Conservation (phyloP, 2,888 invertebrate species). For the Lycia hirtaria region DNA sequence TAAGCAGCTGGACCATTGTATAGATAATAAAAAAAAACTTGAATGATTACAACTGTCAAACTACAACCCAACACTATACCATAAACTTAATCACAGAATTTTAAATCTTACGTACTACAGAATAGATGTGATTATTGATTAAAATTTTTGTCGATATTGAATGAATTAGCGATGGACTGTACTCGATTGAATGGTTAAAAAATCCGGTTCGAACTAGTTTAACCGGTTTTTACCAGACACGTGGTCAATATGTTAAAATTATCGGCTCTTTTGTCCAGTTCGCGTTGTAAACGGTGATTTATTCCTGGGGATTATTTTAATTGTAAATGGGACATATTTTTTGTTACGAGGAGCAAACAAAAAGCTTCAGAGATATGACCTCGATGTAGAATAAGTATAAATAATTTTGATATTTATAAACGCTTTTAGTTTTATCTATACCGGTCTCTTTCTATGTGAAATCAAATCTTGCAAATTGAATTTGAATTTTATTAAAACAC, state of each 20-base stretch:
- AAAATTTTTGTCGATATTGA: slow-evolving; percentile 11
- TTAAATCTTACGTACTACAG: neutral
- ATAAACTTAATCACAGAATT: neutral
- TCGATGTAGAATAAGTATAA: neutral
- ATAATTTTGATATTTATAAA: neutral
- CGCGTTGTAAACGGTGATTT: slow-evolving; percentile 27
- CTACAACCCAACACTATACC: neutral
- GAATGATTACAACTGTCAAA: slow-evolving; percentile 18
- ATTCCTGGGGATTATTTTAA: slow-evolving; percentile 22
- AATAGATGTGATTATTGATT: slow-evolving; percentile 1
- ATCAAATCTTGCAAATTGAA: too few relatives aligned
- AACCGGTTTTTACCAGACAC: slow-evolving; percentile 77
- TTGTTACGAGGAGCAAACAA: neutral
- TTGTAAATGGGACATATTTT: slow-evolving; percentile 14
- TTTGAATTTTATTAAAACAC: too few relatives aligned
- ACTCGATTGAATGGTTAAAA: slow-evolving; percentile 77
- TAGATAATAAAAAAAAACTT: slow-evolving; percentile 20
- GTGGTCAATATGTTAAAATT: slow-evolving; percentile 80
- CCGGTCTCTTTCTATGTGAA: too few relatives aligned
- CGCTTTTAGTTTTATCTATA: too few relatives aligned
- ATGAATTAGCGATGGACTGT: slow-evolving; percentile 48
- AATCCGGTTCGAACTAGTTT: slow-evolving; percentile 62
- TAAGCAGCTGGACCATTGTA: slow-evolving; percentile 45
- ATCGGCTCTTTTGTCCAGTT: slow-evolving; percentile 67
- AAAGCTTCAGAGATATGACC: neutral